Conservation (phyloP, 2,797 vertebrate species). For the Yasuhikotakia modesta region DNA sequence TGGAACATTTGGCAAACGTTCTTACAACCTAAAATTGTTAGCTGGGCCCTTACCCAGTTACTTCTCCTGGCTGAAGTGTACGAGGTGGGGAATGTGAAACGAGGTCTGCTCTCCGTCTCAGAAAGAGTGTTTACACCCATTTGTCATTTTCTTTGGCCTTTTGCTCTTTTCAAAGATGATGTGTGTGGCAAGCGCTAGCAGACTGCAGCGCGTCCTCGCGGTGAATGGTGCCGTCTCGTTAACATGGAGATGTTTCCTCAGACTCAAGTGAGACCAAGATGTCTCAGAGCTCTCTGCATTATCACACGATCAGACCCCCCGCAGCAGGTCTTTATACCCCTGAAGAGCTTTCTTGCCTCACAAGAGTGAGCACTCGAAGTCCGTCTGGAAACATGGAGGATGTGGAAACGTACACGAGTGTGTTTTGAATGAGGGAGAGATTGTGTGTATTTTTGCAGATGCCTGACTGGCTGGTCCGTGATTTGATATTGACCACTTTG, state of each 20-base stretch:
- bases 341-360: slow-evolving; percentile 45
- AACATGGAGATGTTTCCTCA: slow-evolving; percentile 35
- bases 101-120: not conserved
- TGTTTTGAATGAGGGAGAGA: slow-evolving; percentile 23
- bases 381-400: slow-evolving; percentile 29
- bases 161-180: not conserved
- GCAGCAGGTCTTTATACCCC: slow-evolving; percentile 43
- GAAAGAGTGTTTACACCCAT: slow-evolving; percentile 19
- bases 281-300: slow-evolving; percentile 38
- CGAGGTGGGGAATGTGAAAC: slow-evolving; percentile 20
- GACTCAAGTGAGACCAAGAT: slow-evolving; percentile 42
- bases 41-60: slow-evolving; percentile 8
- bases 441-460: slow-evolving; percentile 32
- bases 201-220: slow-evolving; percentile 8
- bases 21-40: no score
- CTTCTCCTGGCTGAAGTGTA: slow-evolving; percentile 25
- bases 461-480: not conserved
- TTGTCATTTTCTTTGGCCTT: slow-evolving; percentile 6
- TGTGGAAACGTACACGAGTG: slow-evolving; percentile 22
- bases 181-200: slow-evolving; percentile 15
- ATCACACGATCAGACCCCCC: slow-evolving; percentile 49
- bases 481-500: slow-evolving; percentile 33
- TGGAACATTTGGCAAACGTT: no score
- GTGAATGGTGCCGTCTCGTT: slow-evolving; percentile 25
- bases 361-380: slow-evolving; percentile 39